Evolutionary conservation across 2,797 vertebrate species (phyloP).

Genomic region (Triplophysa yarkandensis): DNA sequence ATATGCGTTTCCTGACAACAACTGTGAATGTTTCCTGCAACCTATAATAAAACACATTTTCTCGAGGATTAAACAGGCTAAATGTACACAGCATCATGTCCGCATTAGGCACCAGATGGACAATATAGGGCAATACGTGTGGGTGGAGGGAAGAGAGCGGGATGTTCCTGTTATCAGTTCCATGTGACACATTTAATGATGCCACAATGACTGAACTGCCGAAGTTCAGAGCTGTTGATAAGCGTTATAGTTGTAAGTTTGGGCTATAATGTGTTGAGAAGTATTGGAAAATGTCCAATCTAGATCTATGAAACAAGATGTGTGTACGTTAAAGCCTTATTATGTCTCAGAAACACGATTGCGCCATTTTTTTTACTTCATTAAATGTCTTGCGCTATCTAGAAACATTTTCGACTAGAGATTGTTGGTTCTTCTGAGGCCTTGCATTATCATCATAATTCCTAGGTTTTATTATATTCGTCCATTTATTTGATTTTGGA

Average conservation of each 20-base stretch:
- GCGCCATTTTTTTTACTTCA: not conserved
- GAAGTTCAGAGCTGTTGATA: constrained; percentile 20
- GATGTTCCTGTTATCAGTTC: constrained; percentile 46
- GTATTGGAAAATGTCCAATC: too few species aligned
- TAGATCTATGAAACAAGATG: not conserved
- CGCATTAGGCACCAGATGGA: constrained; percentile 75
- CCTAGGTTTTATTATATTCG: too few species aligned
- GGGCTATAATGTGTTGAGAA: not conserved
- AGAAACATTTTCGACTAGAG: too few species aligned
- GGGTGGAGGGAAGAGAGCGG: constrained; percentile 56
- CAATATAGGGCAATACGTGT: constrained; percentile 71
- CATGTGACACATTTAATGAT: constrained; percentile 49
- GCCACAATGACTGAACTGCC: constrained; percentile 24
- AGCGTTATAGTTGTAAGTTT: constrained; percentile 6
- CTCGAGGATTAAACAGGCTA: constrained; percentile 65
- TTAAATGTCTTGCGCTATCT: too few species aligned
- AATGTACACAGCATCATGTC: constrained; percentile 67
- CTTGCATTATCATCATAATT: too few species aligned
- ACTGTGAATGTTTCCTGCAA: constrained; percentile 47
- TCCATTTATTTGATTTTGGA: too few species aligned
- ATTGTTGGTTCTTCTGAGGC: too few species aligned
- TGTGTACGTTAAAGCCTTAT: not conserved
- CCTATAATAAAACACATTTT: constrained; percentile 55
- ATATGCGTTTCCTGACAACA: constrained; percentile 32
- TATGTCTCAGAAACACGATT: not conserved